These are phyloP conservation scores for Gibbula magus DNA, from an alignment of 2,888 invertebrate species.

Conservation along the genomic window DNA sequence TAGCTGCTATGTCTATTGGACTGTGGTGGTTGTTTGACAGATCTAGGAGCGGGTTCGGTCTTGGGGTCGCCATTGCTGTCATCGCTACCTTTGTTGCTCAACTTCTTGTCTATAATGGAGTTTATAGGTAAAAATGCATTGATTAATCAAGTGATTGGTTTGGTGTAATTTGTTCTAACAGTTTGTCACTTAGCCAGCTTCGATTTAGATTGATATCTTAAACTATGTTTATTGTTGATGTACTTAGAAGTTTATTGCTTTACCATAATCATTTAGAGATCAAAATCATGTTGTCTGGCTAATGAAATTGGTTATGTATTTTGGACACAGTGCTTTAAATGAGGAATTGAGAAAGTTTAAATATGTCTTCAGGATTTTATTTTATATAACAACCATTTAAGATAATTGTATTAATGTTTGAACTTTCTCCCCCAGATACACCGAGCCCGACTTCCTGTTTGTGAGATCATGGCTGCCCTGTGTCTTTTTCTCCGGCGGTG, in stretches of 20 bases:
- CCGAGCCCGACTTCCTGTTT: conserved; percentile 75
- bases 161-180: not conserved
- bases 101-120: conserved; percentile 74
- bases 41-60: conserved; percentile 75
- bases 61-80: conserved; percentile 75
- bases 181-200: not conserved
- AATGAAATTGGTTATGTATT: too few species aligned
- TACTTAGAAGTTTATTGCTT: too few species aligned
- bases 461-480: conserved; percentile 76
- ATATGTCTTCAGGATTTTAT: too few species aligned
- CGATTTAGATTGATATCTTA: too few species aligned
- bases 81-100: conserved; percentile 75
- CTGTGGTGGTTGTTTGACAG: conserved; percentile 77
- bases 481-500: conserved; percentile 76
- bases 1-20: conserved; percentile 76
- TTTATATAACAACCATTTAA: too few species aligned
- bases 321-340: too few species aligned
- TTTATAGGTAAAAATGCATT: conserved; percentile 72
- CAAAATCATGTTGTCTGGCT: too few species aligned
- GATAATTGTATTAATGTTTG: not conserved
- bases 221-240: too few species aligned
- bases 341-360: too few species aligned
- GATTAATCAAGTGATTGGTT: not conserved
- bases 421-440: conserved; percentile 67
- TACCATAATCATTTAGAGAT: too few species aligned